Conservation (phyloP, 1,140 invertebrate genomes). For the Lordiphosa mommai region DNA sequence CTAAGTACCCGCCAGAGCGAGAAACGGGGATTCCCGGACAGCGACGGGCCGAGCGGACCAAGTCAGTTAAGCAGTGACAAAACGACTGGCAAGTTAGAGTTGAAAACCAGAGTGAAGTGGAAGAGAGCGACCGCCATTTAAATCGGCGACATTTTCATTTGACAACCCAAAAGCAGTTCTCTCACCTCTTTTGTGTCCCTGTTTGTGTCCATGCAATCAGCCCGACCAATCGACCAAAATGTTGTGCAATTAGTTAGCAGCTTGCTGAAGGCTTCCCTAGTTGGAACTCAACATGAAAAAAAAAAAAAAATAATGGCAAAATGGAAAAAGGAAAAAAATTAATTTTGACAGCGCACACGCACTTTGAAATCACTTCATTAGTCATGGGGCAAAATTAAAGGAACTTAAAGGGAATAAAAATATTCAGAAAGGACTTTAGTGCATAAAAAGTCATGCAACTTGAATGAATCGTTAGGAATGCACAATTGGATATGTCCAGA, state of each 20-base stretch:
- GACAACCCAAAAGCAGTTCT: conserved; percentile 37
- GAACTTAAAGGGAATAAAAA: neutral
- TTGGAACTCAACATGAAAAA: conserved; percentile 7
- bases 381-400: conserved; percentile 2
- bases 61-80: conserved; percentile 54
- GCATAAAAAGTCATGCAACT: neutral
- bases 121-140: conserved; percentile 47
- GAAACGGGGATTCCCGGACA: conserved; percentile 18
- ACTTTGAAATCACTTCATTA: conserved; percentile 38
- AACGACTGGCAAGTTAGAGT: conserved; percentile 53
- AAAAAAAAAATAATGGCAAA: neutral
- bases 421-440: neutral
- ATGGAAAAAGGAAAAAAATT: conserved; percentile 8
- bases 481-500: no score
- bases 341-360: conserved; percentile 31
- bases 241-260: conserved; percentile 57
- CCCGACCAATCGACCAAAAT: conserved; percentile 49
- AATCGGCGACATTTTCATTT: conserved; percentile 64
- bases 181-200: conserved; percentile 3
- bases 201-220: conserved; percentile 30
- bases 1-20: conserved; percentile 17
- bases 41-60: neutral
- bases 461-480: neutral
- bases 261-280: neutral
- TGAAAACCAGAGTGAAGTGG: conserved; percentile 4